phyloP scores from a whole-genome alignment of 2,797 vertebrate genomes.

The Halcyon badia region DNA sequence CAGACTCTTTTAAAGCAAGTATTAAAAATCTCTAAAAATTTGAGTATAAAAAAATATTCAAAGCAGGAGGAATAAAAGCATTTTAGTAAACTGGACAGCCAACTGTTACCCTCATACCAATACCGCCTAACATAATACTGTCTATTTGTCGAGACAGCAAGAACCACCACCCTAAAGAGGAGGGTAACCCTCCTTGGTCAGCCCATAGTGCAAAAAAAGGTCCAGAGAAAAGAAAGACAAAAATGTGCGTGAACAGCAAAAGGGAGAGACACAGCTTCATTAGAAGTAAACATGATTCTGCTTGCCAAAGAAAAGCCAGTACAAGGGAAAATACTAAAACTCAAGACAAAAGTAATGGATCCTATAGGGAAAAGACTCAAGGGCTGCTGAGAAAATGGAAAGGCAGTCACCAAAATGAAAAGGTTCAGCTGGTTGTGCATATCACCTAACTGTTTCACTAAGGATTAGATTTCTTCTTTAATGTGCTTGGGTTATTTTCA shows the following conservation, averaged over 20 bases:
- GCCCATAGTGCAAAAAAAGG: neutral
- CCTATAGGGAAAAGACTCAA: neutral
- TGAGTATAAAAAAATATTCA: neutral
- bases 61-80: neutral
- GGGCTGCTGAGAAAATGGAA: conserved; percentile 23
- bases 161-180: neutral
- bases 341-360: conserved; percentile 22
- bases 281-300: neutral
- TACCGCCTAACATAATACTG: neutral
- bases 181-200: neutral
- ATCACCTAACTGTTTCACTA: neutral
- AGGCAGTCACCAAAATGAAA: neutral
- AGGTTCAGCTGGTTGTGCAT: conserved; percentile 29
- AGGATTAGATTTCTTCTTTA: neutral
- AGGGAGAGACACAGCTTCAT: neutral
- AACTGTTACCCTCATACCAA: neutral
- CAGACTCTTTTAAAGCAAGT: neutral
- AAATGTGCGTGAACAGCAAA: conserved; percentile 34
- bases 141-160: neutral
- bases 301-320: conserved; percentile 35
- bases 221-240: neutral
- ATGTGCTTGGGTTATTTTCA: neutral
- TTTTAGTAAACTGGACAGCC: neutral
- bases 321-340: neutral
- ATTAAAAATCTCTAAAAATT: neutral